These are phyloP conservation scores for Dendroctonus ponderosae DNA, from an alignment of 1,140 invertebrate species.

Conservation along the genomic window DNA sequence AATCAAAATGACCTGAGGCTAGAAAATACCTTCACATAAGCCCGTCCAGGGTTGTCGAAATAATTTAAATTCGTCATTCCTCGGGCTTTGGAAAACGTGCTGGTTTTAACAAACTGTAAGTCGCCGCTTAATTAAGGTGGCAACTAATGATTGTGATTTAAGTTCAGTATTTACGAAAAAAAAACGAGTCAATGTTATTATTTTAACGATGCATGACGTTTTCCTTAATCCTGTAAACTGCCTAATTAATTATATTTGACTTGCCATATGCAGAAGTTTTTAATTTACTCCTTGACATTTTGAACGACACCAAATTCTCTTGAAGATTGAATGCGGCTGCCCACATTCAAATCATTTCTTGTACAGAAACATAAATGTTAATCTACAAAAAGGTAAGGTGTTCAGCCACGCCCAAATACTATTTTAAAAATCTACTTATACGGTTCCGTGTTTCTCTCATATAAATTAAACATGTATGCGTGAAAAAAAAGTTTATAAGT, in stretches of 20 bases:
- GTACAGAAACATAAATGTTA: slow-evolving; percentile 3
- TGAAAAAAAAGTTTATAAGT: too few relatives aligned
- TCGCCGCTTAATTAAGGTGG: background rate
- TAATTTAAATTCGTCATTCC: slow-evolving; percentile 1
- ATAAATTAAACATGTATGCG: too few relatives aligned
- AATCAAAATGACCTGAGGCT: slow-evolving; percentile 15
- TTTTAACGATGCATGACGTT: too few relatives aligned
- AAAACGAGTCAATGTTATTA: too few relatives aligned
- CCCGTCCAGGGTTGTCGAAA: slow-evolving; percentile 12
- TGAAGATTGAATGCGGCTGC: background rate
- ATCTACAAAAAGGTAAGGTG: slow-evolving; percentile 1
- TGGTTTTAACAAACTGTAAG: background rate
- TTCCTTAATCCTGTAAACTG: background rate
- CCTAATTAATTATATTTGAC: background rate
- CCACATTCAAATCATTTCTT: slow-evolving; percentile 1
- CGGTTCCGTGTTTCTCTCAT: background rate
- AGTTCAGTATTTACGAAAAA: background rate
- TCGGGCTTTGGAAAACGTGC: background rate
- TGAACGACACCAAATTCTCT: background rate
- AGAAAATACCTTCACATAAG: slow-evolving; percentile 12
- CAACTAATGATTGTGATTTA: background rate
- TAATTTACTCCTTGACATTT: slow-evolving; percentile 12
- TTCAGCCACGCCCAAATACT: slow-evolving; percentile 1
- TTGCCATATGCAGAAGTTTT: slow-evolving; percentile 7
- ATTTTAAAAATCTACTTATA: background rate